Conservation (phyloP, 2,113 vertebrate genomes). For the Xiphorhynchus elegans region DNA sequence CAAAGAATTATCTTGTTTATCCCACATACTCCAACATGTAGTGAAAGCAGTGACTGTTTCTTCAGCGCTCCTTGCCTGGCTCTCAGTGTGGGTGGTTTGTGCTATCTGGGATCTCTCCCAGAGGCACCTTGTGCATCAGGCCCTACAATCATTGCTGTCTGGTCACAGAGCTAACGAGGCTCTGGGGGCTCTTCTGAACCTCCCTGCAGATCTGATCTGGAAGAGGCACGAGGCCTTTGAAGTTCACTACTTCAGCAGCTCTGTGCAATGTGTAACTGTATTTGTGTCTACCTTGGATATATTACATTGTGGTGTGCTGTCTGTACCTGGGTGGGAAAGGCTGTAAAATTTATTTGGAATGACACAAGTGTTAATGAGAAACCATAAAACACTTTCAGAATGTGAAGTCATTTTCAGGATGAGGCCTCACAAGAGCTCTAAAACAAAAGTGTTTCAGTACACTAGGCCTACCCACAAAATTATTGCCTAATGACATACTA, state of each 20-base stretch:
- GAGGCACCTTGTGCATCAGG: background rate
- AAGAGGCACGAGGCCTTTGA: background rate
- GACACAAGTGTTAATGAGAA: background rate
- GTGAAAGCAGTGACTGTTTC: slow-evolving; percentile 31
- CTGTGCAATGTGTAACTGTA: no score
- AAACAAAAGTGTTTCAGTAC: background rate
- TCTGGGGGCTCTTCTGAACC: background rate
- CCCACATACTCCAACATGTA: background rate
- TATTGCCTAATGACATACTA: background rate
- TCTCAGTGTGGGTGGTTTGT: background rate
- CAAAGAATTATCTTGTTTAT: background rate
- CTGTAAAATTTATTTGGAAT: background rate
- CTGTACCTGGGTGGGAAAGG: background rate
- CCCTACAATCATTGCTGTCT: background rate
- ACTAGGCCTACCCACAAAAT: background rate
- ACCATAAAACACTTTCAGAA: background rate
- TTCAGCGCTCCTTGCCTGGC: background rate
- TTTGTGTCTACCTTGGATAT: background rate
- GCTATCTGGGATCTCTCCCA: background rate
- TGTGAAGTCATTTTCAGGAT: background rate
- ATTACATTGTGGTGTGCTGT: background rate
- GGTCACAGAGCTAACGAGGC: background rate
- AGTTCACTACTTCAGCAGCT: background rate
- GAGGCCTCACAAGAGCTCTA: background rate
- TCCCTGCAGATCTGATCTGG: background rate